Percentiles rank a stretch among this genome's conserved stretches.
Conservation (phyloP, 2,113 vertebrate species). For the Apteryx owenii region DNA sequence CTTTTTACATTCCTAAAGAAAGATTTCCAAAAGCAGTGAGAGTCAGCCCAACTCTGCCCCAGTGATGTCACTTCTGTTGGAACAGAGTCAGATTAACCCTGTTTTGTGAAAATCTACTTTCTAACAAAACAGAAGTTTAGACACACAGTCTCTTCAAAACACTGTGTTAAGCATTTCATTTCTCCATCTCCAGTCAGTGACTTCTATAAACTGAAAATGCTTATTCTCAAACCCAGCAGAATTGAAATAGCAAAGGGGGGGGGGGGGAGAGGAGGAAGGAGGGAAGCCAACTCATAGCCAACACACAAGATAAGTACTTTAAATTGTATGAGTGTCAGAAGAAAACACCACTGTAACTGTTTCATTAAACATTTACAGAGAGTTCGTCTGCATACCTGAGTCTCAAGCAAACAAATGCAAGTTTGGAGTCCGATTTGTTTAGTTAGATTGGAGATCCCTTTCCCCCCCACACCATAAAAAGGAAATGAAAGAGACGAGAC, state of each 20-base stretch:
- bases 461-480: background rate
- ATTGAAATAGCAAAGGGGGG: background rate
- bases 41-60: background rate
- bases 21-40: background rate
- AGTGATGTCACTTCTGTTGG: accelerated
- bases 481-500: background rate
- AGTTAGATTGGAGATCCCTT: background rate
- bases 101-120: background rate
- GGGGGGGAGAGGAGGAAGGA: background rate
- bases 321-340: background rate
- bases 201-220: background rate
- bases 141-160: background rate
- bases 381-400: background rate
- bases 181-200: background rate
- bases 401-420: background rate
- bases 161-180: background rate
- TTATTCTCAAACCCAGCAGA: background rate
- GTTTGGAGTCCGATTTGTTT: background rate
- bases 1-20: background rate
- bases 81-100: background rate
- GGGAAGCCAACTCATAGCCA: background rate
- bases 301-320: constrained; percentile 25
- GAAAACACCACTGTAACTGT: background rate
- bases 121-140: background rate
- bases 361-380: constrained; percentile 71